Percentiles rank a stretch among this genome's conserved stretches.
Conservation (phyloP, 2,113 vertebrate genomes). For the Seriola dumerili region DNA sequence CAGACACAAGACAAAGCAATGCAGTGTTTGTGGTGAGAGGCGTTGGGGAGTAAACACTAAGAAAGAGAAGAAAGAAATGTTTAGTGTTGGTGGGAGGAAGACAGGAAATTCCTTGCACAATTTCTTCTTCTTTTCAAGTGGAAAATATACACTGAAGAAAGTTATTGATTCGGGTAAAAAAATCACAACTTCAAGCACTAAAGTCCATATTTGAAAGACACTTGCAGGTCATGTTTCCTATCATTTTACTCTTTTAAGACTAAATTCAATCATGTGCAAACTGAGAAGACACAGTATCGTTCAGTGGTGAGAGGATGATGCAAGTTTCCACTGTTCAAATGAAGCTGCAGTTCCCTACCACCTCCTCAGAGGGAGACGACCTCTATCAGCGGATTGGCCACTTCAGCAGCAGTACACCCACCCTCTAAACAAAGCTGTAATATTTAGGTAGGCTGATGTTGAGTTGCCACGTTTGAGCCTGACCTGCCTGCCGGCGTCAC, state of each 20-base stretch:
- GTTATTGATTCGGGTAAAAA: background rate
- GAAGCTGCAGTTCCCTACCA: slow-evolving; percentile 32
- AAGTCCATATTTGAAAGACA: background rate
- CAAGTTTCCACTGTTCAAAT: slow-evolving; percentile 1
- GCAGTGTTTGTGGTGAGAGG: slow-evolving; percentile 45
- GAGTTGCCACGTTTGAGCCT: slow-evolving; percentile 50
- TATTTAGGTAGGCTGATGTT: slow-evolving; percentile 21
- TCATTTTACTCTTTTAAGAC: background rate
- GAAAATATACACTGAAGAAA: background rate
- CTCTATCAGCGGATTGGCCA: slow-evolving; percentile 21
- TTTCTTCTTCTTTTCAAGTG: background rate
- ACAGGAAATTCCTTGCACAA: background rate
- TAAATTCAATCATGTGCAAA: background rate
- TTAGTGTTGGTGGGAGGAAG: background rate
- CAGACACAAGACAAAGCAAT: slow-evolving; percentile 45
- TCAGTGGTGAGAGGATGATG: background rate
- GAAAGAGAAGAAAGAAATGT: slow-evolving; percentile 20
- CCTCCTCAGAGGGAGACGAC: slow-evolving; percentile 51
- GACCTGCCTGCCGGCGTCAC: slow-evolving; percentile 87
- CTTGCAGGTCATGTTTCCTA: background rate
- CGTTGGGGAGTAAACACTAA: slow-evolving; percentile 22
- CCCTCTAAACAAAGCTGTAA: slow-evolving; percentile 27
- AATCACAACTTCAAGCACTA: background rate
- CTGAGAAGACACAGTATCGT: background rate
- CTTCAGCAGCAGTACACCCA: slow-evolving; percentile 41